These are phyloP conservation scores for Channallabes apus DNA, from an alignment of 2,797 vertebrate species.

Conservation along the genomic window DNA sequence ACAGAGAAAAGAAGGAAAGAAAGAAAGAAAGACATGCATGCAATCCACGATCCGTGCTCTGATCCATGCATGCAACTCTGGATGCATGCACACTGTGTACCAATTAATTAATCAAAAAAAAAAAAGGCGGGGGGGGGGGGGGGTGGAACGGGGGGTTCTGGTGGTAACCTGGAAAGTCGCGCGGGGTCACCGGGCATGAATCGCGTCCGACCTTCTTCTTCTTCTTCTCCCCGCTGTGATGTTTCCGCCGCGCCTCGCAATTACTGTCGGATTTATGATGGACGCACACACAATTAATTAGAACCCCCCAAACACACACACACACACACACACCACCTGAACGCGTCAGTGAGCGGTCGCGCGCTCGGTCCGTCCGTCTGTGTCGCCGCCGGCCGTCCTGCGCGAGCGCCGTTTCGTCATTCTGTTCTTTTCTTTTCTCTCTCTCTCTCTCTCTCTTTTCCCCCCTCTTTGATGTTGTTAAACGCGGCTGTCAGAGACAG, in stretches of 20 bases:
- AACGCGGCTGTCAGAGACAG: constrained; percentile 70
- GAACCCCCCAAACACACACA: constrained; percentile 55
- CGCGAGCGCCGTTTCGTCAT: constrained; percentile 72
- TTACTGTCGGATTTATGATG: constrained; percentile 23
- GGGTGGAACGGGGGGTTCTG: constrained; percentile 34
- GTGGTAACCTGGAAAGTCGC: constrained; percentile 74
- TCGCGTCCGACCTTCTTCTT: no score
- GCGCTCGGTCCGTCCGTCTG: constrained; percentile 63
- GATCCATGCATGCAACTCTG: constrained; percentile 69
- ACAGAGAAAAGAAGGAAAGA: no score
- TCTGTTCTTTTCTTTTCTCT: constrained; percentile 56
- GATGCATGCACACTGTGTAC: constrained; percentile 62
- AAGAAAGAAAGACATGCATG: not conserved
- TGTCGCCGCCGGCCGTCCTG: constrained; percentile 70
- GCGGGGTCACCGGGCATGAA: constrained; percentile 75
- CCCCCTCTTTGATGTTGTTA: constrained; percentile 61
- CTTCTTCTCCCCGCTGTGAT: constrained; percentile 49
- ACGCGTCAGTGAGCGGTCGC: constrained; percentile 66
- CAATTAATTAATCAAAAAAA: constrained; percentile 35
- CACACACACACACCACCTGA: constrained; percentile 53
- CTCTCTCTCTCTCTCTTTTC: constrained; percentile 14
- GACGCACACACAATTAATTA: not conserved
- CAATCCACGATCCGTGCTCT: constrained; percentile 60
- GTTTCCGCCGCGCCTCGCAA: constrained; percentile 23
- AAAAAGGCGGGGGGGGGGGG: not conserved